A percentile compares a stretch with the other conserved stretches of the same genome.
phyloP scores from a whole-genome alignment of 2,797 vertebrate species.

The Takifugu rubripes region DNA sequence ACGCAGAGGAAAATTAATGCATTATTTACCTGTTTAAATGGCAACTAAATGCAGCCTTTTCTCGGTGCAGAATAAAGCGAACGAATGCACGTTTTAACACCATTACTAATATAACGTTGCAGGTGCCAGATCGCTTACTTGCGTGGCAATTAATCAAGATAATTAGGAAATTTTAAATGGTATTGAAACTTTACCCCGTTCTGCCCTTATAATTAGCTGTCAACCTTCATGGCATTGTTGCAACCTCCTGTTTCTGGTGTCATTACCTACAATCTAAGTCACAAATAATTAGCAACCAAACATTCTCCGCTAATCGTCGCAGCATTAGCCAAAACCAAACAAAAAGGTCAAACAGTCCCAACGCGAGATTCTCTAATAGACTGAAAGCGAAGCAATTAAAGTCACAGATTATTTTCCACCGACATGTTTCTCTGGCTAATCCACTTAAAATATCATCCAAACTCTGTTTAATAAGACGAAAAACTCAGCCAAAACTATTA shows the following conservation, averaged over 20 bases:
- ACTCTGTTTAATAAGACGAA: conserved; percentile 31
- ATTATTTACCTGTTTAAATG: too few species aligned
- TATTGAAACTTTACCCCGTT: conserved; percentile 10
- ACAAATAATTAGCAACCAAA: conserved; percentile 1
- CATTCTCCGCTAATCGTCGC: too few species aligned
- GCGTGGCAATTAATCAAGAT: too few species aligned
- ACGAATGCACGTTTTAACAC: not conserved
- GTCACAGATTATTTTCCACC: conserved; percentile 24
- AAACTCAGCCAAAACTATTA: conserved; percentile 58
- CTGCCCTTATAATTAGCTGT: conserved; percentile 23
- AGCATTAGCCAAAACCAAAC: not conserved
- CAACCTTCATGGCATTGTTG: not conserved
- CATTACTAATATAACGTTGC: too few species aligned
- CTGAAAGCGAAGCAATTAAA: conserved; percentile 22
- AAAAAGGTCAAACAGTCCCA: conserved; percentile 1
- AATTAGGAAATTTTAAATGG: too few species aligned
- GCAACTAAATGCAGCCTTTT: conserved; percentile 3
- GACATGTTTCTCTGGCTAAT: conserved; percentile 21
- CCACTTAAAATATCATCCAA: conserved; percentile 21
- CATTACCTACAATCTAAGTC: conserved; percentile 1
- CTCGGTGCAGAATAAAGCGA: too few species aligned
- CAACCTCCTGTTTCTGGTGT: not conserved
- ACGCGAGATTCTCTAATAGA: conserved; percentile 11
- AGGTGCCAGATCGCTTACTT: too few species aligned
- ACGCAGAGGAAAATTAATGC: too few species aligned